Conservation (phyloP, 2,797 vertebrate genomes). For the Geotria australis region DNA sequence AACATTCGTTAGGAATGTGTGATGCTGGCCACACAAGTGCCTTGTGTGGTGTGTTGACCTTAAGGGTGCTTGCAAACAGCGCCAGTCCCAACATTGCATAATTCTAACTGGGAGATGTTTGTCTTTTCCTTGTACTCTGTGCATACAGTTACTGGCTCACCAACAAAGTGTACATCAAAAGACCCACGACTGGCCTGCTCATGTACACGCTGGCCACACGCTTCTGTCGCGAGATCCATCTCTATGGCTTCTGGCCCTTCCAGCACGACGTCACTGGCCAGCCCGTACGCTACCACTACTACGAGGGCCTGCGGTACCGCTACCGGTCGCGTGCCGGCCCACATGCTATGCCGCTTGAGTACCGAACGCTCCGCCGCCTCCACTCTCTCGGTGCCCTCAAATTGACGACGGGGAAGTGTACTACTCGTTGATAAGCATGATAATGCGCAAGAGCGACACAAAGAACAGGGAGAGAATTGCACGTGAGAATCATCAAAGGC, state of each 20-base stretch:
- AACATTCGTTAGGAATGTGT: no score
- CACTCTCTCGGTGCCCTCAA: conserved; percentile 65
- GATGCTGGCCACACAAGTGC: no score
- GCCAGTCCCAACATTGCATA: no score
- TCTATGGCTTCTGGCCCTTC: conserved; percentile 94
- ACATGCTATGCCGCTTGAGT: conserved; percentile 89
- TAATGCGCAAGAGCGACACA: neutral
- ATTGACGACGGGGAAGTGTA: conserved; percentile 50
- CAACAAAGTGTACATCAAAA: conserved; percentile 80
- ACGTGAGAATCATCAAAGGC: no score
- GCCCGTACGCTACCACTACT: conserved; percentile 83
- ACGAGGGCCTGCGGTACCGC: conserved; percentile 56
- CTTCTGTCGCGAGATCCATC: conserved; percentile 84
- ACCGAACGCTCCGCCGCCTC: conserved; percentile 51
- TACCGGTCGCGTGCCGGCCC: conserved; percentile 72
- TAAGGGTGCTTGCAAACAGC: no score
- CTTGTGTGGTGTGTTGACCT: no score
- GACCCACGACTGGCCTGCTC: conserved; percentile 72
- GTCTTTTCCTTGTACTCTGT: no score
- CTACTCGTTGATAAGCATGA: conserved; percentile 16
- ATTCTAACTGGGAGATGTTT: no score
- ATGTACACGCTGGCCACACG: conserved; percentile 93
- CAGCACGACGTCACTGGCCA: conserved; percentile 30
- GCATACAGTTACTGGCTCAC: conserved; percentile 63
- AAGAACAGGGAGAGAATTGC: neutral